Evolutionary conservation across 2,888 invertebrate genomes (phyloP), one percentile per base, ranked within the genome.

Genomic region (Spialia ferax): DNA sequence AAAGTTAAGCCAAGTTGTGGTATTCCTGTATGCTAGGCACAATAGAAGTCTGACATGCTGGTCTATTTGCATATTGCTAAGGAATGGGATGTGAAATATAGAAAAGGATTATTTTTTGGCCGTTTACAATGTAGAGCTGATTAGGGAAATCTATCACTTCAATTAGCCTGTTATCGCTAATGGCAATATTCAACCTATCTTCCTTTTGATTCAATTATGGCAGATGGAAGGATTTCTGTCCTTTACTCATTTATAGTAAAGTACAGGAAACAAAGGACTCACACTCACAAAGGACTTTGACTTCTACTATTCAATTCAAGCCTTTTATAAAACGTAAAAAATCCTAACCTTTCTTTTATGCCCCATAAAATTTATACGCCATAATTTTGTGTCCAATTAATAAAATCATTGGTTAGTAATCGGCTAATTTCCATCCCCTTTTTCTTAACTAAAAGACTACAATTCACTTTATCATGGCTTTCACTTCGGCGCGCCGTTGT

Each of bases 21-120:
- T 74, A 73, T 74, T 81, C 80, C 79, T 77, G 76, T 79, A 78
- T 70, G 74, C 77, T 74, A 72, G 75, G 80, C 78, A 68, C 72
- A 73, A 76, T 77, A 73, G 75, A 72, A 71, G 79, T 81, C 76
- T 84, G 80, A 83, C 79, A 81, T 79, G 73, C 75, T 75, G 78
- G 77, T 81, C 79, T 81, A 85, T 88, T 87, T 84, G 81, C 84
- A 85, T 87, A 74, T 87, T 86, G 85, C 86, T 86, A 86, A 80
- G 80, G 78, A 70, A 70, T 23, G 54, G 11, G 29, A 23, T 54
- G 38, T n/a, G 38, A 38, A 38, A 38, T n/a, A 38, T n/a, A 38
- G 3, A 38, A 15, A n/a, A 38, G n/a, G 29, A 29, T 6, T 29
- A 29, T 29, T 29, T 8, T 29, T 29, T 29, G 6, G 8, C n/a